These are phyloP conservation scores for Hipposideros armiger DNA, from an alignment of 2,113 vertebrate genomes.

Conservation along the genomic window DNA sequence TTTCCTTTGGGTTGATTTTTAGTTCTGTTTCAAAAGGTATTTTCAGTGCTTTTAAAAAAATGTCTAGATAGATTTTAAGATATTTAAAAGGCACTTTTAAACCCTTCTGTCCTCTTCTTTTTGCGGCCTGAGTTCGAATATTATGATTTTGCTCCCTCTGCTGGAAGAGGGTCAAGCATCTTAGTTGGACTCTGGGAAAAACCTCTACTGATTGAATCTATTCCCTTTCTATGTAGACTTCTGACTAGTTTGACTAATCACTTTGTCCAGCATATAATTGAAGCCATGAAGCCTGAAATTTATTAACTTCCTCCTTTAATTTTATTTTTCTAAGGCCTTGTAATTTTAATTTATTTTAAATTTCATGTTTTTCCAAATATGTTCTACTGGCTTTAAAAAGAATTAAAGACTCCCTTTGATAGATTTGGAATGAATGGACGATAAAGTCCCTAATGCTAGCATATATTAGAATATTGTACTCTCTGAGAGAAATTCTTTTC, in stretches of 20 bases:
- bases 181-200: slow-evolving; percentile 16
- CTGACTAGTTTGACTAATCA: slow-evolving; percentile 20
- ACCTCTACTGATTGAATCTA: not conserved
- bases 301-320: not conserved
- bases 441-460: not conserved
- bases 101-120: not conserved
- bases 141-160: slow-evolving; percentile 75
- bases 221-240: not conserved
- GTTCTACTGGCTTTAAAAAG: slow-evolving; percentile 45
- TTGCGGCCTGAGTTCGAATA: slow-evolving; percentile 5
- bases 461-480: not conserved
- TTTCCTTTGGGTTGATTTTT: slow-evolving; percentile 37
- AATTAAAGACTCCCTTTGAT: slow-evolving; percentile 1
- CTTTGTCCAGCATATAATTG: slow-evolving; percentile 6
- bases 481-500: slow-evolving; percentile 16
- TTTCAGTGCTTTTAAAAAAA: slow-evolving; percentile 17
- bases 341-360: slow-evolving; percentile 25
- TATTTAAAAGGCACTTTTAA: slow-evolving; percentile 23
- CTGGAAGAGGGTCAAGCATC: slow-evolving; percentile 62
- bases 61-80: not conserved
- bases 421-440: not conserved
- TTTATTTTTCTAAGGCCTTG: slow-evolving; percentile 59
- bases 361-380: slow-evolving; percentile 41
- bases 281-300: not conserved
- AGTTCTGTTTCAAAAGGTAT: slow-evolving; percentile 26